Conservation (phyloP, 1,140 invertebrate species). For the Drosophila subpulchrella region DNA sequence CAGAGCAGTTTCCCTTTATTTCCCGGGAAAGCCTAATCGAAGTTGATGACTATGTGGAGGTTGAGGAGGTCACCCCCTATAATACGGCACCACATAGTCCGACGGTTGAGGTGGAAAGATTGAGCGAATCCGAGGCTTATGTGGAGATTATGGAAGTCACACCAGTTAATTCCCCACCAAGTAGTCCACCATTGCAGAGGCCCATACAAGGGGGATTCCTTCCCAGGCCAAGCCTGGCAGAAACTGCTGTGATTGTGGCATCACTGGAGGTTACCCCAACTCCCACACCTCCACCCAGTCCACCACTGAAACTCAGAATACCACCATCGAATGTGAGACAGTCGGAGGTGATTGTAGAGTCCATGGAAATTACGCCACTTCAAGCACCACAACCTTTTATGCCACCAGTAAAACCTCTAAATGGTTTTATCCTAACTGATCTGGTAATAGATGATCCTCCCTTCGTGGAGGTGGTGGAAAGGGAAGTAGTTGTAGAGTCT, state of each 20-base stretch:
- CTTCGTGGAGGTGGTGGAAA: slow-evolving; percentile 28
- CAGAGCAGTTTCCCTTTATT: slow-evolving; percentile 32
- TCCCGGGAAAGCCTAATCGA: slow-evolving; percentile 24
- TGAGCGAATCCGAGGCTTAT: slow-evolving; percentile 26
- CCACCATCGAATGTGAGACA: slow-evolving; percentile 2
- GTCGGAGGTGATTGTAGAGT: slow-evolving; percentile 29
- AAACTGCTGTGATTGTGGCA: slow-evolving; percentile 26
- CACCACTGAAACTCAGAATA: slow-evolving; percentile 9
- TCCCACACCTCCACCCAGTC: slow-evolving; percentile 28
- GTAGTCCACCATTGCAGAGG: slow-evolving; percentile 6
- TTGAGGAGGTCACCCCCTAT: slow-evolving; percentile 24
- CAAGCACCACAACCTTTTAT: neutral
- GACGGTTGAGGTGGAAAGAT: slow-evolving; percentile 6
- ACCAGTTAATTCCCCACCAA: slow-evolving; percentile 17
- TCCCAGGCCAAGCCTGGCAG: slow-evolving; percentile 25
- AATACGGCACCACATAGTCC: slow-evolving; percentile 36
- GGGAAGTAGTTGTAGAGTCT: slow-evolving; percentile 21
- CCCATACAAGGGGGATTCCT: slow-evolving; percentile 1
- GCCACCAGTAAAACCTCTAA: slow-evolving; percentile 4
- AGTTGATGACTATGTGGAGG: slow-evolving; percentile 18
- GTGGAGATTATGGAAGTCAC: slow-evolving; percentile 28
- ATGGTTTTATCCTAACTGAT: slow-evolving; percentile 31
- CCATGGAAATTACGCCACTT: slow-evolving; percentile 14
- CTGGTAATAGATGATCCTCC: slow-evolving; percentile 29
- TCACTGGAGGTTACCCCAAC: slow-evolving; percentile 30